A percentile compares a stretch with the other conserved stretches of the same genome.
These are phyloP conservation scores for Ditylenchus weischeri DNA, from an alignment of 2,888 invertebrate species.

Conservation along the genomic window DNA sequence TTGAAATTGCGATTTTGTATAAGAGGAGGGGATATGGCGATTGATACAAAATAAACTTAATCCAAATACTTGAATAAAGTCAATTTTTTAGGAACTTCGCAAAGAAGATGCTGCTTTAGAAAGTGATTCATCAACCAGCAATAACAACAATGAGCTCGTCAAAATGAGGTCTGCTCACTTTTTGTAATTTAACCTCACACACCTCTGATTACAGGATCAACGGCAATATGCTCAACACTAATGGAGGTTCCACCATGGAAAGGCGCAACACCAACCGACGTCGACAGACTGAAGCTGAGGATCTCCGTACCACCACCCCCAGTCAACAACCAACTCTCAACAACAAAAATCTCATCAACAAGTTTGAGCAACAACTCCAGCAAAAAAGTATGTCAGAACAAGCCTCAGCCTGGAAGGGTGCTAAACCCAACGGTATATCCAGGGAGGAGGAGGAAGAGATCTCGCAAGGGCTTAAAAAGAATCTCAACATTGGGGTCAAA, in stretches of 20 bases:
- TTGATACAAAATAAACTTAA: no score
- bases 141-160: constrained; percentile 25
- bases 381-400: constrained; percentile 61
- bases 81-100: constrained; percentile 42
- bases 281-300: constrained; percentile 41
- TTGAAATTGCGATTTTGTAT: no score
- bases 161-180: constrained; percentile 35
- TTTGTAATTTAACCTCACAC: no score
- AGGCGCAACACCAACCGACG: constrained; percentile 40
- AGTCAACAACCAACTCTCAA: constrained; percentile 1
- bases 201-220: constrained; percentile 28
- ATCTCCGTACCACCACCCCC: constrained; percentile 13
- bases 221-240: constrained; percentile 21
- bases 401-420: constrained; percentile 62
- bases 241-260: constrained; percentile 24
- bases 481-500: background rate
- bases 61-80: no score
- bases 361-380: constrained; percentile 63
- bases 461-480: background rate
- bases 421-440: background rate
- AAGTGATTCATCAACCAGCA: constrained; percentile 43
- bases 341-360: constrained; percentile 21
- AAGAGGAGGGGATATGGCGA: no score
- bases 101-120: constrained; percentile 53
- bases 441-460: constrained; percentile 3